phyloP scores from a whole-genome alignment of 1,140 invertebrate genomes.

The Drosophila suzukii region DNA sequence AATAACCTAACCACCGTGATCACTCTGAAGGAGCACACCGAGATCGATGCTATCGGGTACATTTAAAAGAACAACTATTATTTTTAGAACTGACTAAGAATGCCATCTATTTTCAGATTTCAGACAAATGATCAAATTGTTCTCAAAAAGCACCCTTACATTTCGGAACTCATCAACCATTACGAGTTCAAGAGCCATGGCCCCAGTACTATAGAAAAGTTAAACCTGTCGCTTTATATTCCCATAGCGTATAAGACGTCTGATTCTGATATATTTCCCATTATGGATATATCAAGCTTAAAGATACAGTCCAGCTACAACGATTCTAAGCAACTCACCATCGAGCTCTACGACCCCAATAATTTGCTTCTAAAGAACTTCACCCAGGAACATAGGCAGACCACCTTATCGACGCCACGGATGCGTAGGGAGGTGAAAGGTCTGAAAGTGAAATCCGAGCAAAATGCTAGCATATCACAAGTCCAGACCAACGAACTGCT shows the following conservation, averaged over 20 bases:
- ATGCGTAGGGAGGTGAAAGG: no score
- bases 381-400: no score
- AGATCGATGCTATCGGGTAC: constrained; percentile 84
- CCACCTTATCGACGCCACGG: no score
- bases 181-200: constrained; percentile 79
- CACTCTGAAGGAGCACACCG: constrained; percentile 77
- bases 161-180: constrained; percentile 62
- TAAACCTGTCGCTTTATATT: constrained; percentile 72
- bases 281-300: constrained; percentile 67
- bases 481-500: constrained; percentile 14
- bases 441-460: constrained; percentile 33
- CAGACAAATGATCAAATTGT: constrained; percentile 61
- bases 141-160: constrained; percentile 64
- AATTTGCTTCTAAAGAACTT: constrained; percentile 28
- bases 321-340: constrained; percentile 51
- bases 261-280: constrained; percentile 46
- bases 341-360: constrained; percentile 68
- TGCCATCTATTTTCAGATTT: constrained; percentile 28
- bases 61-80: constrained; percentile 1
- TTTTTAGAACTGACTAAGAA: neutral
- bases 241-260: constrained; percentile 69
- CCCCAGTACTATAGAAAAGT: constrained; percentile 67
- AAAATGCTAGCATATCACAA: constrained; percentile 65
- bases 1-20: constrained; percentile 75
- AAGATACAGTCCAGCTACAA: constrained; percentile 66